Conservation (phyloP, 2,113 vertebrate species). For the Mobula hypostoma region DNA sequence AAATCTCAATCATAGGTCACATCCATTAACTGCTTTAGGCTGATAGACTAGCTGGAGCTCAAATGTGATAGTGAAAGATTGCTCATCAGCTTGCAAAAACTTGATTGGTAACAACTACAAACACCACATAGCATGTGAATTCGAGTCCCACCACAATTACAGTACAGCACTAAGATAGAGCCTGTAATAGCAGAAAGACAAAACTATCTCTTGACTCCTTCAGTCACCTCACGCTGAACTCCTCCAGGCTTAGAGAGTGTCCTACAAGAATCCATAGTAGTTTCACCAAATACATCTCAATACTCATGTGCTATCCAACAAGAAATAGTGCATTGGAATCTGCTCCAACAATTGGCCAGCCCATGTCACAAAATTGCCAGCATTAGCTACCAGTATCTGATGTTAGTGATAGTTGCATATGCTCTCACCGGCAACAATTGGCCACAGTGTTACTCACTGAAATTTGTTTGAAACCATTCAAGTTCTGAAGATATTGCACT, state of each 20-base stretch:
- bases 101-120: not conserved
- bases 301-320: not conserved
- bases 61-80: not conserved
- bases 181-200: not conserved
- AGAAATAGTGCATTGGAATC: not conserved
- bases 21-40: not conserved
- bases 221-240: not conserved
- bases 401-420: not conserved
- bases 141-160: not conserved
- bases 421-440: not conserved
- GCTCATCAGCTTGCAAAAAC: not conserved
- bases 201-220: not conserved
- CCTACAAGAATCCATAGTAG: not conserved
- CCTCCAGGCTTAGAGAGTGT: not conserved
- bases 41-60: not conserved
- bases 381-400: not conserved
- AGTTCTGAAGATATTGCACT: too few species aligned
- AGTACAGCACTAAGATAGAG: too few species aligned
- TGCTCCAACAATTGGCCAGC: not conserved
- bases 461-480: too few species aligned
- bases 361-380: not conserved
- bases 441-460: not conserved
- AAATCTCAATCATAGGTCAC: not conserved
- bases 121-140: not conserved
- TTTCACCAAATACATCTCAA: not conserved